These are phyloP conservation scores for Acinonyx jubatus DNA, from an alignment of 2,113 vertebrate species.

Conservation along the genomic window DNA sequence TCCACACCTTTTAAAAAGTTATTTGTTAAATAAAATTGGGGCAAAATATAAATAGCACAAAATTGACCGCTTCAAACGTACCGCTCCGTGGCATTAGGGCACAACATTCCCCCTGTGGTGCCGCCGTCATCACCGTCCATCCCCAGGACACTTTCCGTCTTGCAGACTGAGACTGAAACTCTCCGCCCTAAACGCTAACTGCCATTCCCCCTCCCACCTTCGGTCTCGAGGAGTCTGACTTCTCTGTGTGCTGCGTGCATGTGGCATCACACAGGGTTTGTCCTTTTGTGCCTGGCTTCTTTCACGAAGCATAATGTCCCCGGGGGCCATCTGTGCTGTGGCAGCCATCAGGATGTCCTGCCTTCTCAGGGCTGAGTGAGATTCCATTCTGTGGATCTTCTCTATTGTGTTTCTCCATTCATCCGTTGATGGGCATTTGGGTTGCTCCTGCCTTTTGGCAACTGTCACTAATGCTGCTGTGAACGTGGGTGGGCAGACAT, in stretches of 20 bases:
- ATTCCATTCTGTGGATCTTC: too few relatives aligned
- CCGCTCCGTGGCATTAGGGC: neutral
- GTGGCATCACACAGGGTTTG: neutral
- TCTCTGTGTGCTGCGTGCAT: rapidly evolving
- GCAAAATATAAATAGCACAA: neutral
- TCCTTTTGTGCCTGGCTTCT: neutral
- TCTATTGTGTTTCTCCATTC: neutral
- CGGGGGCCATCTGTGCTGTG: too few relatives aligned
- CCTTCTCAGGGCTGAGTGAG: neutral
- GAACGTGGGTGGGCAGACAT: neutral
- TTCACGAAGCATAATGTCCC: neutral
- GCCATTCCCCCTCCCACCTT: neutral
- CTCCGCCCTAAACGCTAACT: neutral
- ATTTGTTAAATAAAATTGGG: neutral
- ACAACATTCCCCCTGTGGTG: neutral
- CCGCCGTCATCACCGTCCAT: neutral
- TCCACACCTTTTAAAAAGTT: neutral
- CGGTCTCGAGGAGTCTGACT: neutral
- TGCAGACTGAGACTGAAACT: neutral
- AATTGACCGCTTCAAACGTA: neutral
- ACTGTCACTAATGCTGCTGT: neutral
- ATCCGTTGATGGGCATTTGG: too few relatives aligned
- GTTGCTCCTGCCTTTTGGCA: neutral
- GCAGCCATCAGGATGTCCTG: neutral
- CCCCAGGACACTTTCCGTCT: neutral